Conservation (phyloP, 2,888 invertebrate species). For the Lasioglossum oenotherae region DNA sequence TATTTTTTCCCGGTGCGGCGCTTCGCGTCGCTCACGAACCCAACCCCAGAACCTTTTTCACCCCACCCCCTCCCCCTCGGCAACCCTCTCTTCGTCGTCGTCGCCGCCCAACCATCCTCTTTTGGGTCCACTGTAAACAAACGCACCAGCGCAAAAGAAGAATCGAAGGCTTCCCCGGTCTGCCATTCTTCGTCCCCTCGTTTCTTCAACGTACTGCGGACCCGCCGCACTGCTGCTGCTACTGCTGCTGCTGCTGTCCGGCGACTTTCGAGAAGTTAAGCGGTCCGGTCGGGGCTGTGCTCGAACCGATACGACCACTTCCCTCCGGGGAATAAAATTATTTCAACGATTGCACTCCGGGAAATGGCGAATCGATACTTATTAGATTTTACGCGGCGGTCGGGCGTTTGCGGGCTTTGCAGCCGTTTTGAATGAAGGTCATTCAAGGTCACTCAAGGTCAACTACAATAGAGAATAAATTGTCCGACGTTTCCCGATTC, state of each 20-base stretch:
- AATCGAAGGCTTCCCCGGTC: slow-evolving; percentile 61
- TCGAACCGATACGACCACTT: slow-evolving; percentile 47
- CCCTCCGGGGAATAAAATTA: slow-evolving; percentile 48
- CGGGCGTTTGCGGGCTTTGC: background rate
- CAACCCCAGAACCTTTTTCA: slow-evolving; percentile 20
- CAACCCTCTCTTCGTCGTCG: slow-evolving; percentile 9
- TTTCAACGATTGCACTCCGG: slow-evolving; percentile 19
- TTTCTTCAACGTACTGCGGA: background rate
- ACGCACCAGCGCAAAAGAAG: slow-evolving; percentile 68
- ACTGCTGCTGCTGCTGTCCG: background rate
- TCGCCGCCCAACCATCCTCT: slow-evolving; percentile 7
- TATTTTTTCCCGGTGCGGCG: slow-evolving; percentile 59
- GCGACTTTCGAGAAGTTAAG: slow-evolving; percentile 60
- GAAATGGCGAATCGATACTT: background rate
- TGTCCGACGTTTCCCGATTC: background rate
- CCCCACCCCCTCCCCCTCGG: background rate
- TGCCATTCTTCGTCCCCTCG: slow-evolving; percentile 20
- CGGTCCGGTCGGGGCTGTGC: slow-evolving; percentile 35
- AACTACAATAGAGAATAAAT: background rate
- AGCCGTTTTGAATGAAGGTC: background rate
- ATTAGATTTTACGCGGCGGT: slow-evolving; percentile 1
- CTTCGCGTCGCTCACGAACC: slow-evolving; percentile 18
- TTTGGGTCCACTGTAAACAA: slow-evolving; percentile 70
- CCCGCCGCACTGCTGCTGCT: background rate
- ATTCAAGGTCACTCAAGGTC: too few relatives aligned